Conservation (phyloP, 2,888 invertebrate genomes). For the Saturnia pavonia region DNA sequence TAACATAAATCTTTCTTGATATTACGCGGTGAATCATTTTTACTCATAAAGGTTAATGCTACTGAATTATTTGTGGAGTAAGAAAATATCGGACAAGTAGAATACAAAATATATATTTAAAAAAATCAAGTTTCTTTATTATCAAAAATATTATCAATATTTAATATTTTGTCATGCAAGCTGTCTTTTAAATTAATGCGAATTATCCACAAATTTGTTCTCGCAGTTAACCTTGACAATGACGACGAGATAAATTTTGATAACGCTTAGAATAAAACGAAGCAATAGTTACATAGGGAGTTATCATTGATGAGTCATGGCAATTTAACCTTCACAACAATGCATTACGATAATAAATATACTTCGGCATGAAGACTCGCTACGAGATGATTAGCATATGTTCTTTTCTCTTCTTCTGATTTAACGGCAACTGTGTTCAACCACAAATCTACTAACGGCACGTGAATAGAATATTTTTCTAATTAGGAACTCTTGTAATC, state of each 20-base stretch:
- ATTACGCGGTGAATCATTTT: neutral
- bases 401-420: too few relatives aligned
- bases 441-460: too few relatives aligned
- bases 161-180: too few relatives aligned
- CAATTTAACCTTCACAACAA: constrained; percentile 3
- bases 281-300: neutral
- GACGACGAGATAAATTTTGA: neutral
- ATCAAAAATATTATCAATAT: too few relatives aligned
- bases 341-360: neutral
- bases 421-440: too few relatives aligned
- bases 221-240: neutral
- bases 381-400: too few relatives aligned
- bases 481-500: too few relatives aligned
- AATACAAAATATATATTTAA: neutral
- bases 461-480: too few relatives aligned
- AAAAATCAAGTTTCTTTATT: too few relatives aligned
- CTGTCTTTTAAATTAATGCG: too few relatives aligned
- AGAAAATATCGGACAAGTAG: neutral
- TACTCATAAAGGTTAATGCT: neutral
- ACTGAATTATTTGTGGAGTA: neutral
- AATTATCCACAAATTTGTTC: neutral
- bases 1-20: neutral
- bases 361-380: neutral
- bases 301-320: neutral
- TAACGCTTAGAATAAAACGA: neutral